Evolutionary conservation across 92 coral and sea anemone species (phyloP), one percentile per base, ranked within the genome.

Genomic region (Scolanthus callimorphus): DNA sequence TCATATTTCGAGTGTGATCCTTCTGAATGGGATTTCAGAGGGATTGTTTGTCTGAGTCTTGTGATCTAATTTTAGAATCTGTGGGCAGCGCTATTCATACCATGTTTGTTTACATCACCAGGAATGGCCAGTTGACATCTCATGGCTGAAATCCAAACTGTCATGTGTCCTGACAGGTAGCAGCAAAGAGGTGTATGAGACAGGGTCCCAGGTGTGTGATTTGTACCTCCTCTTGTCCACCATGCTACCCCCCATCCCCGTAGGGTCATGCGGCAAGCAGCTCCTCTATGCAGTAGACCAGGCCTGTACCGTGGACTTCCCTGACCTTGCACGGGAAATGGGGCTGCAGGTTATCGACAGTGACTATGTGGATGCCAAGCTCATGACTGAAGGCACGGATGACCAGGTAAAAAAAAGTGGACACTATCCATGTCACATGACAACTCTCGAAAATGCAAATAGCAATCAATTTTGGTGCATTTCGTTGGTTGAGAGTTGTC

Each of bases 121-220:
- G 98, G 98, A 88, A 27, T 92, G 98, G 98, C 98, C 98, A 10
- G 96, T 92, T 25, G 96, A 88, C 39, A 86, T 84, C 29, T 68
- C 60, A 24, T 92, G 96, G 98, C 58, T 92, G 52, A 92, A 79
- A 69, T 81, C 46, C 47, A 88, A 77, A 45, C 89, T 88, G 19
- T 61, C 46, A 21, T 84, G 94, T 55, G 69, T 70, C 12, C 78
- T 92, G 31, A 62, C 96, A 17, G 98, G 98, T 39, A 92, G 98
- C 29, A 76, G 76, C 4, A 88, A 77, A 61, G 98, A 92, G 50
- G 98, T 92, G 19, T 92, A 92, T 29, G 98, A 92, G 54, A 92
- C 98, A 29, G 98, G 98, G 17, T 92, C 98, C 69, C 98, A 92
- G 63, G 89, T 88, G 11, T 96, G 92, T 55, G 98, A 92, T 64